Conservation (phyloP, 2,888 invertebrate species). For the Andrena trimmerana region DNA sequence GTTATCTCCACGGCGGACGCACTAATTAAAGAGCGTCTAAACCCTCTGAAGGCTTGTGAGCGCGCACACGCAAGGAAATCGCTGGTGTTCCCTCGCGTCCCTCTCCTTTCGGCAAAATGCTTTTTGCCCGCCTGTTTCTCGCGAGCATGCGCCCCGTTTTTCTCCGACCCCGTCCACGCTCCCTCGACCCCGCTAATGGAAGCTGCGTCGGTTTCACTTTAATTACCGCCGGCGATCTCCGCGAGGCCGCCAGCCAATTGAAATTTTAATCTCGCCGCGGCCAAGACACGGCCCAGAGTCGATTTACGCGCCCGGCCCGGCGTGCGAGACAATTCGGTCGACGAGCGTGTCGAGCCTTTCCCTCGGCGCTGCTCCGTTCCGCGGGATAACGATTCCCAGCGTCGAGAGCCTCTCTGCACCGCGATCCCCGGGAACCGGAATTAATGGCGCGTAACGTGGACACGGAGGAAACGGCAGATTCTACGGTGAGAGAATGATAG, state of each 20-base stretch:
- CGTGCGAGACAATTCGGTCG: background rate
- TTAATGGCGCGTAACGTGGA: conserved; percentile 16
- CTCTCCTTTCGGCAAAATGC: background rate
- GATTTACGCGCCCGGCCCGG: conserved; percentile 9
- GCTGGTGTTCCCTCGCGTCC: background rate
- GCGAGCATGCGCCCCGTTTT: background rate
- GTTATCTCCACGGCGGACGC: conserved; percentile 53
- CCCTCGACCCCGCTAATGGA: conserved; percentile 16
- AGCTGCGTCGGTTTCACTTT: conserved; percentile 18
- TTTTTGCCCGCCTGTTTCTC: background rate
- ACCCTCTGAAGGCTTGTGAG: conserved; percentile 29
- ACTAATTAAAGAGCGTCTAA: conserved; percentile 71
- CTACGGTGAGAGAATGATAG: too few relatives aligned
- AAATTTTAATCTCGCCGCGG: conserved; percentile 18
- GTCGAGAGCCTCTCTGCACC: background rate
- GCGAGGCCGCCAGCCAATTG: conserved; percentile 5
- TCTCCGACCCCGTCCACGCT: background rate
- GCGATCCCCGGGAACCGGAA: conserved; percentile 7
- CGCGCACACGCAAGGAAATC: background rate
- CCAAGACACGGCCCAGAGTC: background rate
- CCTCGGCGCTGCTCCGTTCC: background rate
- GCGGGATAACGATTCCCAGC: background rate
- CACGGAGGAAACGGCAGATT: background rate
- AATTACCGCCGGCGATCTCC: conserved; percentile 23
- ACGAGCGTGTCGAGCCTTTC: background rate